Conservation (phyloP, 2,888 invertebrate genomes). For the Dryobota labecula region DNA sequence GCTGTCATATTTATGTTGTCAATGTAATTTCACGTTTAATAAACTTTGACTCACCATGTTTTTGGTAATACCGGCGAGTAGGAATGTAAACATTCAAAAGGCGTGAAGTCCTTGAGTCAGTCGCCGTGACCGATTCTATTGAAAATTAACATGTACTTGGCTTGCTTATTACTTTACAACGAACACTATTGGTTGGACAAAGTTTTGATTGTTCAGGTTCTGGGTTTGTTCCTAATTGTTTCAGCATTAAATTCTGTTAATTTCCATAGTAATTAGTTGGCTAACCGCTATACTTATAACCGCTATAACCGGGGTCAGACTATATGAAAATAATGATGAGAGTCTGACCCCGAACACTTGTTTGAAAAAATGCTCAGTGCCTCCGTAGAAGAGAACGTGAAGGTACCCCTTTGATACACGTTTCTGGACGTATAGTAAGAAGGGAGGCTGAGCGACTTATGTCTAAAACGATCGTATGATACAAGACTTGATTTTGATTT, state of each 20-base stretch:
- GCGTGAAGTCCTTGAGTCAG: constrained; percentile 80
- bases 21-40: constrained; percentile 43
- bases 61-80: constrained; percentile 70
- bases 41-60: constrained; percentile 72
- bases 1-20: constrained; percentile 26
- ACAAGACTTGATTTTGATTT: not conserved
- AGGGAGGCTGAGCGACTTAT: constrained; percentile 1
- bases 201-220: constrained; percentile 48
- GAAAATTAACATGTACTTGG: constrained; percentile 78
- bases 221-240: constrained; percentile 33
- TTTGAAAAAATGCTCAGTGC: not conserved
- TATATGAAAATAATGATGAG: too few species aligned
- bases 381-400: not conserved
- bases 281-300: too few species aligned
- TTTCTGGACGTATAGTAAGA: constrained; percentile 9
- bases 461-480: not conserved
- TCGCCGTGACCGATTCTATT: constrained; percentile 80
- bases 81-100: constrained; percentile 83
- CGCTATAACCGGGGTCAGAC: too few species aligned
- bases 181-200: constrained; percentile 45
- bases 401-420: constrained; percentile 6
- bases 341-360: not conserved
- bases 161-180: constrained; percentile 69
- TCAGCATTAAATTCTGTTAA: constrained; percentile 32
- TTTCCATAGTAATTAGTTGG: constrained; percentile 16